Evolutionary conservation across 2,888 invertebrate species (phyloP).

Genomic region (Sphaerophoria rueppellii): DNA sequence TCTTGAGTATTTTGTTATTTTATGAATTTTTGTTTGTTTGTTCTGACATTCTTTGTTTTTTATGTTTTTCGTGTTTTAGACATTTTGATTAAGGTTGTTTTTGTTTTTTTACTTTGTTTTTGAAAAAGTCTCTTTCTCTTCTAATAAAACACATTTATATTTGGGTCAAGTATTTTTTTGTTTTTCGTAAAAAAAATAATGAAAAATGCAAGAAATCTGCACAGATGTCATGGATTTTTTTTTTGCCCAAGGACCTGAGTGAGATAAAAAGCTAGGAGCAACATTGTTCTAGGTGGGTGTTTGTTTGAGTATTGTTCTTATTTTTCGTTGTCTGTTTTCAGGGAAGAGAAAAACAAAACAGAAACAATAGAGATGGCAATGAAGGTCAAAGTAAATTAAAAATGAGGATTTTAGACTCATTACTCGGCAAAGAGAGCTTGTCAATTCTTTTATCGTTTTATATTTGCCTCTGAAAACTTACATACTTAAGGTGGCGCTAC

Average conservation of each 20-base stretch:
- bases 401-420: no score
- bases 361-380: slow-evolving; percentile 10
- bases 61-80: slow-evolving; percentile 16
- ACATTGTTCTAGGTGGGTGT: neutral
- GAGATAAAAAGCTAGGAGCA: neutral
- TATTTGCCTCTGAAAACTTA: no score
- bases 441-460: no score
- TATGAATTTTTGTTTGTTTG: neutral
- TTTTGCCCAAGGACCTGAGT: neutral
- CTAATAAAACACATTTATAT: slow-evolving; percentile 54
- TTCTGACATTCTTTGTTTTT: neutral
- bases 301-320: neutral
- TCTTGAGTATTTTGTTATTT: slow-evolving; percentile 29
- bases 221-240: slow-evolving; percentile 23
- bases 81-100: slow-evolving; percentile 51
- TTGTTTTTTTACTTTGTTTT: slow-evolving; percentile 4
- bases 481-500: no score
- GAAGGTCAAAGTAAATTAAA: neutral
- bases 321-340: neutral
- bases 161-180: slow-evolving; percentile 43
- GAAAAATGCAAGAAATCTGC: slow-evolving; percentile 31
- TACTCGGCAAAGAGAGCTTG: no score
- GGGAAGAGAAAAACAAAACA: neutral
- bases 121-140: slow-evolving; percentile 22
- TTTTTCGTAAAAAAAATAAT: slow-evolving; percentile 30